Conservation (phyloP, 2,888 invertebrate genomes). For the Unio delphinus region DNA sequence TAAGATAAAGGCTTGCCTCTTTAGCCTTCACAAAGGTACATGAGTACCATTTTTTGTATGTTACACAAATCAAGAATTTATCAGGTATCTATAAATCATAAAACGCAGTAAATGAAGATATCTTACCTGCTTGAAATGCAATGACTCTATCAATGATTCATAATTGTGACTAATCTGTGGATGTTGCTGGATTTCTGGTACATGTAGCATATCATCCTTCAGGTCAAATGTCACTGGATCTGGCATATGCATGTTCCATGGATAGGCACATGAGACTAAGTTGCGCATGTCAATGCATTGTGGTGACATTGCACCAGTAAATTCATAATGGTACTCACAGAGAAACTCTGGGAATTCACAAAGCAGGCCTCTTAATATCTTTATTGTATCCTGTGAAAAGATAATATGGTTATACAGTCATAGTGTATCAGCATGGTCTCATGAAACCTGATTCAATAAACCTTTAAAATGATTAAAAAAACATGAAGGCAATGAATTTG, state of each 20-base stretch:
- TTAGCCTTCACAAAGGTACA: no score
- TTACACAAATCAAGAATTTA: no score
- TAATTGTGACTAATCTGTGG: conserved; percentile 78
- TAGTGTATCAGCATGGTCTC: background rate
- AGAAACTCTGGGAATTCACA: conserved; percentile 99
- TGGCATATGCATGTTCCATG: conserved; percentile 96
- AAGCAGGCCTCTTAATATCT: conserved; percentile 92
- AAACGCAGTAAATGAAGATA: background rate
- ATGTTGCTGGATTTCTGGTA: conserved; percentile 43
- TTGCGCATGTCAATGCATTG: conserved; percentile 99
- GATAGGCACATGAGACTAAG: conserved; percentile 96
- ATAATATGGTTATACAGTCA: background rate
- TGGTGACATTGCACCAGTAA: conserved; percentile 95
- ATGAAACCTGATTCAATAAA: background rate
- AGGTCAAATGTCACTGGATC: conserved; percentile 99
- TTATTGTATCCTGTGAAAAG: conserved; percentile 78
- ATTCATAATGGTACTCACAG: conserved; percentile 78
- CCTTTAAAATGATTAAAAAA: background rate
- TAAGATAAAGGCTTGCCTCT: no score
- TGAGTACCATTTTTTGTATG: no score
- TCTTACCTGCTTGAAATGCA: conserved; percentile 85
- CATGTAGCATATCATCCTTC: conserved; percentile 74
- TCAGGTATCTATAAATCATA: no score
- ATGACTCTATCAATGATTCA: conserved; percentile 87
- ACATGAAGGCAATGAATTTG: background rate